These are phyloP conservation scores for Marronus borbonicus DNA, from an alignment of 2,888 invertebrate genomes.

Conservation along the genomic window DNA sequence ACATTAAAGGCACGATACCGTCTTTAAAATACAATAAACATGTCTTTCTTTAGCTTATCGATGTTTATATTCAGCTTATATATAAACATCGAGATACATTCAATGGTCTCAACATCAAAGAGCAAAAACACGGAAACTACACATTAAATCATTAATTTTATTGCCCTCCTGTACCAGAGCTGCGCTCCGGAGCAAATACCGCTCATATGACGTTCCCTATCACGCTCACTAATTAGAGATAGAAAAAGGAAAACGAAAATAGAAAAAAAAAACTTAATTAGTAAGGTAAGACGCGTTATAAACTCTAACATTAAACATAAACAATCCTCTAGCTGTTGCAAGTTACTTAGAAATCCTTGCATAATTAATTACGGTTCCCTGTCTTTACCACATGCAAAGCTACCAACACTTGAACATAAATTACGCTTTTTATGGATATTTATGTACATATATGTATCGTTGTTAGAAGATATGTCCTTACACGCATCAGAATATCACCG, in stretches of 20 bases:
- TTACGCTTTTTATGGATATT: constrained; percentile 36
- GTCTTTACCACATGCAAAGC: constrained; percentile 35
- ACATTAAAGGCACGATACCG: not conserved
- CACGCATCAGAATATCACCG: constrained; percentile 16
- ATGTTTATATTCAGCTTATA: no score
- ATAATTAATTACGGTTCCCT: constrained; percentile 29
- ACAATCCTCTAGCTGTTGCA: constrained; percentile 30
- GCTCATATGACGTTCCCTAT: constrained; percentile 22
- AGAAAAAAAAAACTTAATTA: constrained; percentile 29
- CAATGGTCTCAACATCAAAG: constrained; percentile 22
- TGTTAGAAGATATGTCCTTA: constrained; percentile 17
- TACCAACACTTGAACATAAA: constrained; percentile 39
- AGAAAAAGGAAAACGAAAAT: constrained; percentile 11
- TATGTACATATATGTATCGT: constrained; percentile 22
- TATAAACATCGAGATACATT: constrained; percentile 10
- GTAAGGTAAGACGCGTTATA: constrained; percentile 26
- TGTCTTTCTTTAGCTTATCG: no score
- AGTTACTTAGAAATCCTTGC: constrained; percentile 32
- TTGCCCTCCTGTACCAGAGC: constrained; percentile 1
- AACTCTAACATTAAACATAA: constrained; percentile 17
- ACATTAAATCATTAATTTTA: constrained; percentile 40
- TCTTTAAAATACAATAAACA: constrained; percentile 29
- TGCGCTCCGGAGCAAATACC: constrained; percentile 20
- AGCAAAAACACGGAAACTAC: constrained; percentile 10
- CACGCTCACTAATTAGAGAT: constrained; percentile 31